phyloP scores from a whole-genome alignment of 2,113 vertebrate species.

The Anguilla japonica region DNA sequence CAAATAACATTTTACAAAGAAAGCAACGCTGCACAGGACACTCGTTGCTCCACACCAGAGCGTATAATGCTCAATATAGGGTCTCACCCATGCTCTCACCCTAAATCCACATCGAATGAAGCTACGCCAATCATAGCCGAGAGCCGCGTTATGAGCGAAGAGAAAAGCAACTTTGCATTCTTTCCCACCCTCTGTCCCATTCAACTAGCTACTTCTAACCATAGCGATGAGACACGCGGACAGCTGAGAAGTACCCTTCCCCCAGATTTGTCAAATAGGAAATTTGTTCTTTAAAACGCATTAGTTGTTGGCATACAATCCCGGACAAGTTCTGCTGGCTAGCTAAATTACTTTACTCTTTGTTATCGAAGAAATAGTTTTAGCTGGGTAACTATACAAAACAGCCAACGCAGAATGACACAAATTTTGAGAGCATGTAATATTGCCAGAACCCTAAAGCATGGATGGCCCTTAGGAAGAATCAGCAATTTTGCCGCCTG shows the following conservation, averaged over 20 bases:
- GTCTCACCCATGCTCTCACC: too few relatives aligned
- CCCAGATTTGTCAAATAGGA: neutral
- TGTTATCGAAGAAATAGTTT: neutral
- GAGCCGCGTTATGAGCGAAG: neutral
- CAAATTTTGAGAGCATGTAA: slow-evolving; percentile 80
- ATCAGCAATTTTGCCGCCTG: slow-evolving; percentile 53
- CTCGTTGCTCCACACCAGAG: too few relatives aligned
- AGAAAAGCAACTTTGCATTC: neutral
- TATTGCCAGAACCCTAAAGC: slow-evolving; percentile 72
- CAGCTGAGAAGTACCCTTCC: neutral
- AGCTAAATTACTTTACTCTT: neutral
- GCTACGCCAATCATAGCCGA: neutral
- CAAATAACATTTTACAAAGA: too few relatives aligned
- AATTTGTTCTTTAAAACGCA: neutral
- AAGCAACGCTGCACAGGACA: too few relatives aligned
- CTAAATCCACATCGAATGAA: neutral
- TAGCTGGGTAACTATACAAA: neutral
- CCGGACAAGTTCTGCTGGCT: neutral
- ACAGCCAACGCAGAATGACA: slow-evolving; percentile 66
- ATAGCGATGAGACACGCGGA: neutral
- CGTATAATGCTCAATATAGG: too few relatives aligned
- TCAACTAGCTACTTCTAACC: neutral
- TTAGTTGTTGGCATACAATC: neutral
- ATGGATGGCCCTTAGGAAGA: slow-evolving; percentile 61
- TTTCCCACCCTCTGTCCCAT: neutral